Evolutionary conservation across 2,888 invertebrate genomes (phyloP).

Genomic region (Podabrus alpinus): DNA sequence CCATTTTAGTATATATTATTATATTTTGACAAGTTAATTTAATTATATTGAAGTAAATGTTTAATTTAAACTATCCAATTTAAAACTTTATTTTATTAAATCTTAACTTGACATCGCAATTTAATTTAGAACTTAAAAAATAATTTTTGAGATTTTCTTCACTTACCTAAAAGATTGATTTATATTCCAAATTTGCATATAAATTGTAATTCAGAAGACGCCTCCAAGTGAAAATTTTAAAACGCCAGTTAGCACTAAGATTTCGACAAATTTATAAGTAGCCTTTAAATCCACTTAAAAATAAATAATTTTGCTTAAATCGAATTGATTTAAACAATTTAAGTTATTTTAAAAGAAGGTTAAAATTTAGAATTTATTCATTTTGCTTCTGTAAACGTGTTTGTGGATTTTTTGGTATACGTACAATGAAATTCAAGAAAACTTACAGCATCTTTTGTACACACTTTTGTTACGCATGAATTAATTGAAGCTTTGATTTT

Average conservation of each 20-base stretch:
- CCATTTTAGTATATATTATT: too few species aligned
- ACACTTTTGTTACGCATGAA: constrained; percentile 5
- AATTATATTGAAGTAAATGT: too few species aligned
- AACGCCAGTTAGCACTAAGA: not conserved
- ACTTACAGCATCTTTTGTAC: not conserved
- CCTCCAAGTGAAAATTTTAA: not conserved
- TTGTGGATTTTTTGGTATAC: not conserved
- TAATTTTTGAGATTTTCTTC: not conserved
- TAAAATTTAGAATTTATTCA: not conserved
- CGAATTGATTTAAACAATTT: not conserved
- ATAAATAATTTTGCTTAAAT: not conserved
- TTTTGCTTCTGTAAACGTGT: not conserved
- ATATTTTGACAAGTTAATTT: too few species aligned
- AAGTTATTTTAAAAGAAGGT: not conserved
- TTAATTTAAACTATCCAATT: too few species aligned
- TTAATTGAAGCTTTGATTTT: constrained; percentile 5
- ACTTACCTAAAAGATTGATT: not conserved
- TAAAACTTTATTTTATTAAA: not conserved
- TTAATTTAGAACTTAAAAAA: not conserved
- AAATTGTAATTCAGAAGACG: not conserved
- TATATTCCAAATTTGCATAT: not conserved
- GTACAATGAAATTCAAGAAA: not conserved
- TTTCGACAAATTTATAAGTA: not conserved
- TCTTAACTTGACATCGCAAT: not conserved
- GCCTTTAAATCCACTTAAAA: not conserved